These are phyloP conservation scores for Taeniopygia guttata DNA, from an alignment of 2,797 vertebrate genomes.

Conservation along the genomic window DNA sequence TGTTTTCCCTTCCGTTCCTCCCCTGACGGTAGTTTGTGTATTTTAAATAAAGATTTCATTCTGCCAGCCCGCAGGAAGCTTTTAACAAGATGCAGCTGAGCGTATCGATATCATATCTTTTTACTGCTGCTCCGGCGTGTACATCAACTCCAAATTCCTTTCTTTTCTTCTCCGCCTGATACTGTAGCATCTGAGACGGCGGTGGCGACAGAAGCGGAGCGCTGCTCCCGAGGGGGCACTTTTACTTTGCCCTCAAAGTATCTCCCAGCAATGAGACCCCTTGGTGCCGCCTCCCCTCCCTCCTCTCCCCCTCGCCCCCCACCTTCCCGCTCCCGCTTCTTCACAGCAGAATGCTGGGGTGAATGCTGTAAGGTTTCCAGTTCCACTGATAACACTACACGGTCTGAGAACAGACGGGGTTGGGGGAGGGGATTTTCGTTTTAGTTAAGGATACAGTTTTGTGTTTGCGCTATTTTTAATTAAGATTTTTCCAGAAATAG, in stretches of 20 bases:
- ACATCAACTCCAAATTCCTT: slow-evolving; percentile 67
- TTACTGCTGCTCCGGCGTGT: slow-evolving; percentile 65
- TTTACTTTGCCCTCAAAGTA: slow-evolving; percentile 35
- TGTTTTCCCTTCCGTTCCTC: slow-evolving; percentile 67
- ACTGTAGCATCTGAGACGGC: slow-evolving; percentile 39
- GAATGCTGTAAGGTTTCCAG: background rate
- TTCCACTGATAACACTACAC: background rate
- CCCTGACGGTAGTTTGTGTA: slow-evolving; percentile 75
- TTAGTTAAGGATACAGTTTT: background rate
- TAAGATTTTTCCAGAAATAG: slow-evolving; percentile 42
- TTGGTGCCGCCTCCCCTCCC: background rate
- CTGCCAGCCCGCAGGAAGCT: slow-evolving; percentile 81
- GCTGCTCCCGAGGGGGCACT: slow-evolving; percentile 1
- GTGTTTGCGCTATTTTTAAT: slow-evolving; percentile 22
- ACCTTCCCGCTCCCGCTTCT: background rate
- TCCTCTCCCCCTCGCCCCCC: no score
- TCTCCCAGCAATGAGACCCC: background rate
- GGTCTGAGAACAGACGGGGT: background rate
- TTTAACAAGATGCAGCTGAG: slow-evolving; percentile 79
- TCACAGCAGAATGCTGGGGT: background rate
- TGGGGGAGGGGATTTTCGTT: background rate
- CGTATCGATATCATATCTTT: slow-evolving; percentile 72
- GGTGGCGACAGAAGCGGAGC: background rate
- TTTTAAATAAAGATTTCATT: slow-evolving; percentile 84
- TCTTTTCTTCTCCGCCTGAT: slow-evolving; percentile 33